phyloP scores from a whole-genome alignment of 2,888 invertebrate genomes.

The Drosophila histrio region DNA sequence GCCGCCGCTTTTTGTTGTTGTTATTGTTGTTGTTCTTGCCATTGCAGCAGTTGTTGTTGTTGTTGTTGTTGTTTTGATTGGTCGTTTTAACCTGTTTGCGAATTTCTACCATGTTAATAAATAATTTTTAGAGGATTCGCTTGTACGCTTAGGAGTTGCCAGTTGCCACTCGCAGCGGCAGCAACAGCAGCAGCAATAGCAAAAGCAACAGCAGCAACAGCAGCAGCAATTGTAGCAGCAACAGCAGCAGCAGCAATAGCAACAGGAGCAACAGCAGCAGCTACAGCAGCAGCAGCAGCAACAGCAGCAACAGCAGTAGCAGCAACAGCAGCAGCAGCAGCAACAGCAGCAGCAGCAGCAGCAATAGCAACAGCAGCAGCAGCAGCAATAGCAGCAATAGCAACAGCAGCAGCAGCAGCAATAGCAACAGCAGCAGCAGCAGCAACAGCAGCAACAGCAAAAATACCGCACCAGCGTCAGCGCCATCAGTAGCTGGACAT shows the following conservation, averaged over 20 bases:
- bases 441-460: conserved; percentile 33
- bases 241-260: conserved; percentile 17
- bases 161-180: conserved; percentile 40
- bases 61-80: conserved; percentile 74
- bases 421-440: conserved; percentile 28
- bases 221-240: conserved; percentile 15
- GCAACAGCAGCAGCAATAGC: conserved; percentile 13
- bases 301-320: conserved; percentile 25
- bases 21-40: conserved; percentile 30
- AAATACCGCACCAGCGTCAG: conserved; percentile 39
- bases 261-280: conserved; percentile 28
- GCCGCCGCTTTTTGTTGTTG: conserved; percentile 57
- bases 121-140: conserved; percentile 83
- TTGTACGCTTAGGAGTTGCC: conserved; percentile 36
- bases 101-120: conserved; percentile 82
- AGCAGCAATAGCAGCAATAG: too few relatives aligned
- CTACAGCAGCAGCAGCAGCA: conserved; percentile 11
- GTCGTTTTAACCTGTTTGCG: conserved; percentile 82
- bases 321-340: conserved; percentile 33
- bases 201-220: conserved; percentile 22
- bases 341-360: conserved; percentile 12
- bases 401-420: conserved; percentile 36
- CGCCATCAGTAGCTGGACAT: conserved; percentile 44
- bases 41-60: conserved; percentile 19
- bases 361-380: conserved; percentile 24